phyloP scores from a whole-genome alignment of 2,797 vertebrate species.

The Gallirallus australis region DNA sequence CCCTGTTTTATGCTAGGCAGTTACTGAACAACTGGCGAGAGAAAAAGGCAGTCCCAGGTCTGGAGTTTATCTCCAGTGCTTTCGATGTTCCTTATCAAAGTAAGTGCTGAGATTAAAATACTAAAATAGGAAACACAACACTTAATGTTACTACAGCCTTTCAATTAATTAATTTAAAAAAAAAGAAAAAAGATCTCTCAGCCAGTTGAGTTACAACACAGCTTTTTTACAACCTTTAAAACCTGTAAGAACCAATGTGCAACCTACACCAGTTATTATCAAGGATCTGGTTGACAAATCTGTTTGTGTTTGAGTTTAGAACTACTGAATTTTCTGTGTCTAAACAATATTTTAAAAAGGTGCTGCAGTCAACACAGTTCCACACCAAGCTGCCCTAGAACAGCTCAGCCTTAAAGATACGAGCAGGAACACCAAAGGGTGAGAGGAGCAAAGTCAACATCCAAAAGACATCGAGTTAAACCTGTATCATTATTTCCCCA shows the following conservation, averaged over 20 bases:
- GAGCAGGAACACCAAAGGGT: neutral
- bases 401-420: neutral
- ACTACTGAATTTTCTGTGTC: neutral
- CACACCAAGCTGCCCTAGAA: neutral
- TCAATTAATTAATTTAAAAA: neutral
- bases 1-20: neutral
- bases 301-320: no score
- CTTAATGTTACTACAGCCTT: neutral
- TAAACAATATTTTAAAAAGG: neutral
- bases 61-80: neutral
- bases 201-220: neutral
- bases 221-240: neutral
- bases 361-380: neutral
- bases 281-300: neutral
- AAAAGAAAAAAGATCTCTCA: neutral
- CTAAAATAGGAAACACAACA: neutral
- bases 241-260: neutral
- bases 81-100: neutral
- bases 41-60: neutral
- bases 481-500: neutral
- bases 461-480: neutral
- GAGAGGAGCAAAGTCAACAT: fast-evolving
- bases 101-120: neutral
- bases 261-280: neutral
- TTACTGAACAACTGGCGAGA: neutral